These are phyloP conservation scores for Parochlus steinenii DNA, from an alignment of 2,888 invertebrate genomes.

Conservation along the genomic window DNA sequence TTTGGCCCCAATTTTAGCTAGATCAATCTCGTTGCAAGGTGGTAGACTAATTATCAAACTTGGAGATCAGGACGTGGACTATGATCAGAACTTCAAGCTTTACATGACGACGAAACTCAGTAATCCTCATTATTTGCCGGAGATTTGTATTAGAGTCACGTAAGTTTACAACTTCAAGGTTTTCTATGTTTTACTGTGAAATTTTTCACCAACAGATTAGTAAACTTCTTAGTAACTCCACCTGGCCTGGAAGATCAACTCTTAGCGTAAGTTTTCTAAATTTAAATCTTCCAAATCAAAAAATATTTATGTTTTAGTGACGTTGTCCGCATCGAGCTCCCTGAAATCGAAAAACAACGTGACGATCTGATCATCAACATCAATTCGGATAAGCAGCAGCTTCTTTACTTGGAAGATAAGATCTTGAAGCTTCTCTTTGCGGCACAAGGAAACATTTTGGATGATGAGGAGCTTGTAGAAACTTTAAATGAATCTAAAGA, in stretches of 20 bases:
- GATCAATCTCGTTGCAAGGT: constrained; percentile 54
- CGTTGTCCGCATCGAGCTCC: constrained; percentile 79
- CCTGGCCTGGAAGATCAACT: constrained; percentile 84
- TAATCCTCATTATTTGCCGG: constrained; percentile 88
- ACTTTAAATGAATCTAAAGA: constrained; percentile 82
- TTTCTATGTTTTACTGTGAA: no score
- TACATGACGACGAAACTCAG: constrained; percentile 84
- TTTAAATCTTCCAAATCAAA: constrained; percentile 1
- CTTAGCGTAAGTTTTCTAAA: constrained; percentile 51
- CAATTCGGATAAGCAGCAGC: constrained; percentile 66
- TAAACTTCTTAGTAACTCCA: constrained; percentile 84
- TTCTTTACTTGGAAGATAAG: constrained; percentile 78
- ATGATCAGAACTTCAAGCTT: constrained; percentile 66
- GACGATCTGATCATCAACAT: constrained; percentile 72
- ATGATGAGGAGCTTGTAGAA: constrained; percentile 84
- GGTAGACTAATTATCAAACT: constrained; percentile 68
- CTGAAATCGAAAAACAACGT: constrained; percentile 67
- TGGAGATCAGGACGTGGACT: constrained; percentile 81
- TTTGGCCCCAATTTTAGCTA: constrained; percentile 62
- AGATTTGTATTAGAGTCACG: constrained; percentile 86
- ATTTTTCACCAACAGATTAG: no score
- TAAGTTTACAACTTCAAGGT: no score
- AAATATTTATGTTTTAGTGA: constrained; percentile 35
- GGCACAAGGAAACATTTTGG: constrained; percentile 78
- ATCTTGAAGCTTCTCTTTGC: constrained; percentile 67